Percentiles rank a stretch among this genome's conserved stretches.
Conservation (phyloP, 2,113 vertebrate genomes). For the Equus przewalskii region DNA sequence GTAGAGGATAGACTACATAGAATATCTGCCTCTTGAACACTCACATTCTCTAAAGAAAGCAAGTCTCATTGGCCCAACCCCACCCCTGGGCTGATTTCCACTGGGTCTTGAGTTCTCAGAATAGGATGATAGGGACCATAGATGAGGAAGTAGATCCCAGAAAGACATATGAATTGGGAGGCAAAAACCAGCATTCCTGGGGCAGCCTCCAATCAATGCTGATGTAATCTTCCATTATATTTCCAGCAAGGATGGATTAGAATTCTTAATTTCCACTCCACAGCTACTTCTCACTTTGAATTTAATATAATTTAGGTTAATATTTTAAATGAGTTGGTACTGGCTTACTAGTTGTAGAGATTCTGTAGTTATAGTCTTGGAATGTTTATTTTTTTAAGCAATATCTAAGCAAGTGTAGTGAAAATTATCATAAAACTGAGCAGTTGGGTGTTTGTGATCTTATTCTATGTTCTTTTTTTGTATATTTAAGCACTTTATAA, state of each 20-base stretch:
- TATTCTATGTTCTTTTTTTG: conserved; percentile 11
- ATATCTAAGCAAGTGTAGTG: not conserved
- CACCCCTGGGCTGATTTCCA: not conserved
- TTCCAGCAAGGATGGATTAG: not conserved
- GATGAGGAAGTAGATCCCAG: not conserved
- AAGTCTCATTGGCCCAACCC: not conserved
- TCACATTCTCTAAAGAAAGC: not conserved
- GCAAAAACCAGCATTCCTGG: not conserved
- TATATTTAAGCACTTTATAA: not conserved
- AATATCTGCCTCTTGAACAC: not conserved
- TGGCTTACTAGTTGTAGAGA: conserved; percentile 11
- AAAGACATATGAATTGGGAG: not conserved
- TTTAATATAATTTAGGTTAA: not conserved
- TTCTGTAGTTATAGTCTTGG: not conserved
- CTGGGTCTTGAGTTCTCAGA: not conserved
- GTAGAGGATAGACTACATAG: not conserved
- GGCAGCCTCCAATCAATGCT: not conserved
- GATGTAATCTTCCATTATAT: not conserved
- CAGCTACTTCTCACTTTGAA: conserved; percentile 45
- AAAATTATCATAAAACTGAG: not conserved
- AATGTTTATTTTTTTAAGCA: conserved; percentile 10
- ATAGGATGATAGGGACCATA: not conserved
- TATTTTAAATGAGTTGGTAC: conserved; percentile 7
- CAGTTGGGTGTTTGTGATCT: not conserved
- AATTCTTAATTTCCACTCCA: conserved; percentile 13